Base-by-base conservation (phyloP, 1,140 invertebrate species). In the Drosophila asahinai region DNA sequence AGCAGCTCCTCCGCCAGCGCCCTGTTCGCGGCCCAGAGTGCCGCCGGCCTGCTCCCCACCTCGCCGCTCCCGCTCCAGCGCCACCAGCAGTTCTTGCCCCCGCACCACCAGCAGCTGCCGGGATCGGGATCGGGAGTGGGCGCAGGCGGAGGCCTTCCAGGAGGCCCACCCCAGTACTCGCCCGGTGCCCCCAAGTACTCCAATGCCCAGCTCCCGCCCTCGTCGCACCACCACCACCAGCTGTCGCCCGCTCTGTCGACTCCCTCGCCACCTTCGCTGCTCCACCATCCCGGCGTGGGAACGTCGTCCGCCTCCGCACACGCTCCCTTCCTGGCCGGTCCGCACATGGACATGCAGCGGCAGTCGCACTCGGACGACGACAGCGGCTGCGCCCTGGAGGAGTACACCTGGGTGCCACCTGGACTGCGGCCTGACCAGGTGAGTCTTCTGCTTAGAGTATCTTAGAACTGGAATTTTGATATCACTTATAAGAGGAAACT, bases 361-460 rank as follows among this genome's bases (percentile, higher is more conserved):
- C 97, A 98, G 91, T 98, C 97, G 4, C 98, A 98, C 86, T 98
- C 97, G 51, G 98, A 99, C 93, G 98, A 99, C 92, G 98, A 99
- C 94, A 98, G 97, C 51, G 98, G 98, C 9, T 99, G 98, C 92
- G 98, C 98, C 6, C 94, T 99, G 51, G 98, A 99, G 92, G 99
- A 99, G 93, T 99, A 99, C 93, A 98, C 98, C 1, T 99, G 98
- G 98, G 97, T 99, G 51, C 99, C 99, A 43, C 97, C 97, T 5
- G 98, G 98, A 67, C 94, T 99, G 5, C 96, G 98, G 93, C 98
- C 98, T 12, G 98, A 99, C 94, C 98, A 99, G 96, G 98, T 99
- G 93, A 94, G 93, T 78, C 9, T 27, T 30, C 8, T 36, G 9
- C 9, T 36, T 36, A 11, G 33, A 36, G 33, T 36, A 36, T 36